Evolutionary conservation across 2,113 vertebrate species (phyloP).

Genomic region (Piliocolobus tephrosceles): DNA sequence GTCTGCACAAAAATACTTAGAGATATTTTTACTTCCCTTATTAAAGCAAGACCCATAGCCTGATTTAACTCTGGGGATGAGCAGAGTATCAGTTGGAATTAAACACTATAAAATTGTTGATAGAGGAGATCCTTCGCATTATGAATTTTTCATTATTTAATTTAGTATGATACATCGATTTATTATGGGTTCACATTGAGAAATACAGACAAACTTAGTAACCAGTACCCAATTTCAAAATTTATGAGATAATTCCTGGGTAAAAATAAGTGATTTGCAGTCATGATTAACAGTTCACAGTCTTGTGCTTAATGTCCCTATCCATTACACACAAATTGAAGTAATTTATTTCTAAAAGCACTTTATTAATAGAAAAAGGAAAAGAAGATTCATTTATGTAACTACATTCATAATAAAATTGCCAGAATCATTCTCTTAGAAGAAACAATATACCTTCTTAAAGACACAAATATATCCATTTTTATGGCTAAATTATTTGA

Average conservation of each 20-base stretch:
- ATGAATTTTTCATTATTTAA: not conserved
- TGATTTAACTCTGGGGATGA: not conserved
- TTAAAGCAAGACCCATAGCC: not conserved
- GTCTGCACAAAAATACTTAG: not conserved
- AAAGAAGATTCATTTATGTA: slow-evolving; percentile 47
- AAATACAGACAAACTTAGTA: not conserved
- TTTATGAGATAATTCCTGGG: slow-evolving; percentile 37
- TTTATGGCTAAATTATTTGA: slow-evolving; percentile 44
- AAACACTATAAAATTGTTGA: not conserved
- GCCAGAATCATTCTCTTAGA: slow-evolving; percentile 43
- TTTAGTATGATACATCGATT: not conserved
- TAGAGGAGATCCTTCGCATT: not conserved
- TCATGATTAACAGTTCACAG: slow-evolving; percentile 39
- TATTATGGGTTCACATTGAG: not conserved
- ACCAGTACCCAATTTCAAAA: slow-evolving; percentile 45
- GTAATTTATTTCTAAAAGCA: slow-evolving; percentile 68
- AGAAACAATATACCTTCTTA: slow-evolving; percentile 45
- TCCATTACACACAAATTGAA: slow-evolving; percentile 54
- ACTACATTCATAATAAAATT: slow-evolving; percentile 57
- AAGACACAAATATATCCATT: slow-evolving; percentile 15
- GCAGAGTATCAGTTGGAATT: not conserved
- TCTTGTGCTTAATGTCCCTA: slow-evolving; percentile 17
- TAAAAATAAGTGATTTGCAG: slow-evolving; percentile 41
- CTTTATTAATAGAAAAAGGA: slow-evolving; percentile 59
- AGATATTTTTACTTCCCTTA: not conserved